These are phyloP conservation scores for Diplazon laetatorius DNA, from an alignment of 2,888 invertebrate genomes.

Conservation along the genomic window DNA sequence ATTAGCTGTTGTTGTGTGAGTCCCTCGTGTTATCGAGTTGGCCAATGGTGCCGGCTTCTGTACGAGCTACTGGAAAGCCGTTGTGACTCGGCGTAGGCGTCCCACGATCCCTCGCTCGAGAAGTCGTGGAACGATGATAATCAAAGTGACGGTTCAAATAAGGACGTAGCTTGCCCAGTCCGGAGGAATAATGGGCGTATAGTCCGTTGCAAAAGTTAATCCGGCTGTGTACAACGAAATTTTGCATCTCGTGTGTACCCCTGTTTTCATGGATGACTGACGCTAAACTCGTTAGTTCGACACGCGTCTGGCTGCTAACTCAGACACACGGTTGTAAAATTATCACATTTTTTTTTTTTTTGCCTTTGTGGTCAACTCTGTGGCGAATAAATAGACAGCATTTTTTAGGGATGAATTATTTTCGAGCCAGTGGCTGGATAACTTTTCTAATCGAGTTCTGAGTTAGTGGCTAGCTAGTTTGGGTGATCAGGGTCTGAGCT, in stretches of 20 bases:
- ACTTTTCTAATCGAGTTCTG: too few relatives aligned
- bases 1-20: constrained; percentile 10
- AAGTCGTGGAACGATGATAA: constrained; percentile 62
- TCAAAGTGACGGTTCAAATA: constrained; percentile 67
- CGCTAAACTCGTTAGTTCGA: background rate
- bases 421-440: too few relatives aligned
- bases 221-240: constrained; percentile 45
- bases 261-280: constrained; percentile 12
- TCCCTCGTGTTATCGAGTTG: too few relatives aligned
- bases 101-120: constrained; percentile 37
- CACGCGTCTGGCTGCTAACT: background rate
- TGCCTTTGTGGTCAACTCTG: background rate
- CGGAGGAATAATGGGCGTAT: constrained; percentile 55
- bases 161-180: constrained; percentile 62
- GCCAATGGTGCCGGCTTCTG: constrained; percentile 9
- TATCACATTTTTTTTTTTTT: background rate
- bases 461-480: too few relatives aligned
- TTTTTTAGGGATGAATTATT: too few relatives aligned
- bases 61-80: constrained; percentile 17
- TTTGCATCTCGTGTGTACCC: constrained; percentile 41
- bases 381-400: constrained; percentile 10
- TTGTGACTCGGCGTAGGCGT: constrained; percentile 58
- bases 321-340: background rate
- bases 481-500: too few relatives aligned
- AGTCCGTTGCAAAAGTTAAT: constrained; percentile 56